Evolutionary conservation across 2,113 vertebrate species (phyloP), one percentile per base, ranked within the genome.

Genomic region (Phoxinus phoxinus): DNA sequence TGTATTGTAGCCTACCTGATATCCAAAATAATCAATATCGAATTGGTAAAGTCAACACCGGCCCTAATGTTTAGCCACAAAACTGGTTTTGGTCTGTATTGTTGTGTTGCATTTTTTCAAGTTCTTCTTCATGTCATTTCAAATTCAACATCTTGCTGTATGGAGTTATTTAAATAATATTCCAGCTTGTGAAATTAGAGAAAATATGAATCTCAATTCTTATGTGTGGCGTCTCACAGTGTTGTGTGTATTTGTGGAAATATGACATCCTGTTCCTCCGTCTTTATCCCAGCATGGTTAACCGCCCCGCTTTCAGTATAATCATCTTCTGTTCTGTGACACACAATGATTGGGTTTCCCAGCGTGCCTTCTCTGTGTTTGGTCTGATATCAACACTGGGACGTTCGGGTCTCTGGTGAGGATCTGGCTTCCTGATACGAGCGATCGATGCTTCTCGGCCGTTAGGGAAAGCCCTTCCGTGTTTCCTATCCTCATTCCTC

Each of bases 401-500:
- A 27, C n/a, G 5, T 21, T 81, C 9, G 2, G 41, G n/a, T 75
- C 48, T 5, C 44, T 53, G 25, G 23, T 73, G 46, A 15, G 73
- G 44, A 75, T 76, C 46, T 30, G 27, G 3, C 74, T 30, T 48
- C 44, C 79, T 69, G 79, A 69, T 46, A 48, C 9, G 59, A 85
- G 30, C 30, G 23, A 79, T 83, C 63, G 37, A 48, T 85, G 67
- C 11, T 9, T 87, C 84, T 85, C 72, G 67, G 58, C 84, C 85
- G 87, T 44, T 86, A 30, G 80, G 88, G 27, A 78, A 74, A 75
- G 74, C 32, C 87, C 82, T 89, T 85, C 12, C 4, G 11, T 90
- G 85, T 92, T 91, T 88, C 83, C 88, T 87, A 73, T 87, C 7
- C 73, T 88, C 81, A 87, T 86, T 87, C 7, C 73, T 88, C 80